These are phyloP conservation scores for Actinostola sp. DNA, from an alignment of 92 coral and sea anemone species.

Conservation along the genomic window DNA sequence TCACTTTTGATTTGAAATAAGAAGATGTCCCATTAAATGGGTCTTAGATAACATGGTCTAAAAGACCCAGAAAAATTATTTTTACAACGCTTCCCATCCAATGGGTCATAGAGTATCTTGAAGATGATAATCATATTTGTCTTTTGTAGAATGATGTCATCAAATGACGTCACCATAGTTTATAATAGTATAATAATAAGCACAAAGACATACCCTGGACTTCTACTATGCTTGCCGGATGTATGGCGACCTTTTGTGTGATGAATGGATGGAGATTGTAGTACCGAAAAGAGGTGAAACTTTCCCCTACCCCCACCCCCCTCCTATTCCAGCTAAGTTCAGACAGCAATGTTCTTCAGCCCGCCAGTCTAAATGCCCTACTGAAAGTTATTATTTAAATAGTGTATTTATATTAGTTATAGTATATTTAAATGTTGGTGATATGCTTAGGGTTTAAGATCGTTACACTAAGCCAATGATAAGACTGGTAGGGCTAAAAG, in stretches of 20 bases:
- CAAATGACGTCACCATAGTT: not conserved
- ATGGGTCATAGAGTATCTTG: conserved; percentile 1
- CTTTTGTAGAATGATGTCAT: not conserved
- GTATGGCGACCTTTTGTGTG: no score
- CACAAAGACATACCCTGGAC: no score
- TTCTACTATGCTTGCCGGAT: no score
- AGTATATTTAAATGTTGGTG: conserved; percentile 25
- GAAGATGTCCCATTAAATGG: not conserved
- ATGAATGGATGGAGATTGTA: no score
- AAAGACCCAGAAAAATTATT: not conserved
- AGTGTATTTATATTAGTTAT: conserved; percentile 25
- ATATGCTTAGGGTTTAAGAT: conserved; percentile 8
- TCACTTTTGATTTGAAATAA: not conserved
- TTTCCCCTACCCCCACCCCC: no score
- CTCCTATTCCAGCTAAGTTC: no score
- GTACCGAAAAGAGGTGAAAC: no score
- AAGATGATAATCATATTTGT: not conserved
- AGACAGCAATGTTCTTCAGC: no score
- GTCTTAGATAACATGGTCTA: not conserved
- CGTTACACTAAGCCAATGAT: no score
- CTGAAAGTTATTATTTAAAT: conserved; percentile 3
- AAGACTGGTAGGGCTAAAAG: no score
- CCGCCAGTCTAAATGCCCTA: no score
- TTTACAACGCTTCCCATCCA: conserved; percentile 5
- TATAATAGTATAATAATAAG: no score